A percentile compares a stretch with the other conserved stretches of the same genome.
Evolutionary conservation across 2,113 vertebrate genomes (phyloP).

Genomic region (Paracanthobrama guichenoti): DNA sequence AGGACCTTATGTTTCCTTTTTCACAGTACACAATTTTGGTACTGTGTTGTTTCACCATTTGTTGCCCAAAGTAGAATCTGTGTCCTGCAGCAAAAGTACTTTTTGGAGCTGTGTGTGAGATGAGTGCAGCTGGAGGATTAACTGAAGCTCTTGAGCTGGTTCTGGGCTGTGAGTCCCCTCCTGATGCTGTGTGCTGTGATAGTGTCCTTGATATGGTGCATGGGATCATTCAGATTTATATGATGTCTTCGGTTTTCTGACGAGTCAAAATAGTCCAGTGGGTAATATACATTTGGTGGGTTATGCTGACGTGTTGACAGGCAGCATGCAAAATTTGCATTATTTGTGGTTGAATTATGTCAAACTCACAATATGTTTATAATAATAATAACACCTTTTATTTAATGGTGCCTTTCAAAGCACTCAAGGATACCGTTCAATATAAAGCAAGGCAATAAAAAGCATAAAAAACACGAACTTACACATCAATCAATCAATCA

Average conservation of each 20-base stretch:
- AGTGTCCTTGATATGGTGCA: neutral
- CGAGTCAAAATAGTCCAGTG: neutral
- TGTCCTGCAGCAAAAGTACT: neutral
- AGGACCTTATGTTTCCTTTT: neutral
- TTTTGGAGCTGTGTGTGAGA: neutral
- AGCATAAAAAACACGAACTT: too few species aligned
- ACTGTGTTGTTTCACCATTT: neutral
- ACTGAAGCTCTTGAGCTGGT: constrained; percentile 14
- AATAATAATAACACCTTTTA: too few species aligned
- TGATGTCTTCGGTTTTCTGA: neutral
- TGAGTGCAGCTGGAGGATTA: neutral
- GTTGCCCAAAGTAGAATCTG: neutral
- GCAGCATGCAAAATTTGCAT: too few species aligned
- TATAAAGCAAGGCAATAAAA: too few species aligned
- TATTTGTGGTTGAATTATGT: too few species aligned
- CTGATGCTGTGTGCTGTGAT: neutral
- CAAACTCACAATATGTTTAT: too few species aligned
- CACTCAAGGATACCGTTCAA: too few species aligned
- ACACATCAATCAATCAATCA: too few species aligned
- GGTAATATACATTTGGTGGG: neutral
- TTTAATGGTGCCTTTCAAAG: too few species aligned
- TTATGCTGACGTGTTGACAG: too few species aligned
- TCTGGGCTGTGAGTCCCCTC: neutral
- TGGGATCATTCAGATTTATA: neutral
- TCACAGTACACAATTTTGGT: neutral